Evolutionary conservation across 23 tunicate species (phyloP).

Genomic region (Styela clava): DNA sequence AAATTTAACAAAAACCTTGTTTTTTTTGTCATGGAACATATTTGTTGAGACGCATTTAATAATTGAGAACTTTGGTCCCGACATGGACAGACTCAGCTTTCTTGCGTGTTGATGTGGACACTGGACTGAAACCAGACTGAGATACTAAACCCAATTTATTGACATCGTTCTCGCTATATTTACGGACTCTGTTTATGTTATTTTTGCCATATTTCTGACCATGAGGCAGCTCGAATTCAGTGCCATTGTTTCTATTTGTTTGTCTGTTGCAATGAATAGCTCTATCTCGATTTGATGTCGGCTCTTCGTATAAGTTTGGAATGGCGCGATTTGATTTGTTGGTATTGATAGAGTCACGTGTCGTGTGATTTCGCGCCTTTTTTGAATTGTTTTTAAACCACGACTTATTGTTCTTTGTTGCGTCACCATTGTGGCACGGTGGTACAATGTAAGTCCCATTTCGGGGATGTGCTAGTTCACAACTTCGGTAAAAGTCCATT

Average conservation of each 20-base stretch:
- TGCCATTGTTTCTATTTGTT: neutral
- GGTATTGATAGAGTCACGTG: neutral
- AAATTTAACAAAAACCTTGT: no score
- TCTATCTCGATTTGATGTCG: neutral
- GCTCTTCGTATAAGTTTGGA: constrained; percentile 8
- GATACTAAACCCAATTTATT: constrained; percentile 8
- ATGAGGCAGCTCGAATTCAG: neutral
- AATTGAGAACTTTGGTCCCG: no score
- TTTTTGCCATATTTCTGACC: neutral
- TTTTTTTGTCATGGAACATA: no score
- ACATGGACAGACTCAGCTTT: constrained; percentile 22
- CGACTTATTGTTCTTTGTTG: neutral
- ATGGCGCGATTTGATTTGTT: constrained; percentile 15
- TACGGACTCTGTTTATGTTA: neutral
- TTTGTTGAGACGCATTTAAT: no score
- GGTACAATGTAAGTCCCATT: neutral
- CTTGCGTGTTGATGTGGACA: constrained; percentile 18
- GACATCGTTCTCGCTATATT: constrained; percentile 25
- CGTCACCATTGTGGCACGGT: neutral
- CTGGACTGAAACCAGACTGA: constrained; percentile 9
- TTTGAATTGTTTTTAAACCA: neutral
- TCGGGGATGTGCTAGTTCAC: neutral
- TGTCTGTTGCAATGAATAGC: neutral
- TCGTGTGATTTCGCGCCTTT: neutral
- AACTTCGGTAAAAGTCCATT: constrained; percentile 13